These are phyloP conservation scores for Zelleria hepariella DNA, from an alignment of 2,888 invertebrate genomes.

Conservation along the genomic window DNA sequence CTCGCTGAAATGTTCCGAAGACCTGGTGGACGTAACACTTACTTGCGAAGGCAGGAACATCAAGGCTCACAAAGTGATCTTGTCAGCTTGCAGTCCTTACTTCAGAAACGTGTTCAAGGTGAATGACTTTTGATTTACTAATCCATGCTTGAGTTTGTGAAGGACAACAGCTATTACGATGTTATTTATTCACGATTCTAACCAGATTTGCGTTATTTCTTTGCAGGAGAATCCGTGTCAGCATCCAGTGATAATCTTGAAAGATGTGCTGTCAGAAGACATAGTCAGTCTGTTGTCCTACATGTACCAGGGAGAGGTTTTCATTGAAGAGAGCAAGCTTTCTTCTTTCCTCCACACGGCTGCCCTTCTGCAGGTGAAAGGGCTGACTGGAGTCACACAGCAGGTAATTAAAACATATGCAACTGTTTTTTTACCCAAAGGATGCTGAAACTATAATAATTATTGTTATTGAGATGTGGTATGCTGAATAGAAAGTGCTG, in stretches of 20 bases:
- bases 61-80: constrained; percentile 82
- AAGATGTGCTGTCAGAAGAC: constrained; percentile 78
- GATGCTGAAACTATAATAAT: no score
- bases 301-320: constrained; percentile 81
- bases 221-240: constrained; percentile 80
- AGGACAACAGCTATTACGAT: neutral
- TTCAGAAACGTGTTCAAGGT: constrained; percentile 82
- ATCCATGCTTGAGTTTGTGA: neutral
- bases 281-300: constrained; percentile 77
- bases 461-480: no score
- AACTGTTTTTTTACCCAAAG: no score
- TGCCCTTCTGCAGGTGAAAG: constrained; percentile 77
- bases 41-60: constrained; percentile 80
- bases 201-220: no score
- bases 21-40: constrained; percentile 80
- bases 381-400: constrained; percentile 71
- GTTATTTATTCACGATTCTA: neutral
- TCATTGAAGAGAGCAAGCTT: constrained; percentile 76
- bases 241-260: constrained; percentile 80
- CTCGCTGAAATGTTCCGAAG: constrained; percentile 77
- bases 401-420: constrained; percentile 43
- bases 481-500: no score
- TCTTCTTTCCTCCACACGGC: constrained; percentile 78
- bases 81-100: constrained; percentile 82
- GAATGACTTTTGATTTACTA: constrained; percentile 42